These are phyloP conservation scores for Nothobranchius kuhntae DNA, from an alignment of 2,113 vertebrate species.

Conservation along the genomic window DNA sequence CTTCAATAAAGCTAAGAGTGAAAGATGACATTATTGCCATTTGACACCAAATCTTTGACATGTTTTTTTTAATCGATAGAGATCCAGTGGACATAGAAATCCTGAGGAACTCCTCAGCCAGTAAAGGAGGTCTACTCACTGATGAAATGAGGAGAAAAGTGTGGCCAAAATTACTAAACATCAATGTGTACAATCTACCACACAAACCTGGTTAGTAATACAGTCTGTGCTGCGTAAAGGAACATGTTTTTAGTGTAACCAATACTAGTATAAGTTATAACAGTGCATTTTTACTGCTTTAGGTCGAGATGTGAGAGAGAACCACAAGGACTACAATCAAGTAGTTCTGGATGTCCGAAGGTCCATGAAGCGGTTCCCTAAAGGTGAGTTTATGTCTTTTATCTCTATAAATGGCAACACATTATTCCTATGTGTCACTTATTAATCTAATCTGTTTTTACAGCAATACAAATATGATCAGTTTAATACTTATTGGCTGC, in stretches of 20 bases:
- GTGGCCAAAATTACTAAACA: slow-evolving; percentile 79
- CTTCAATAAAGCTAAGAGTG: no score
- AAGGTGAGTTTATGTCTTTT: slow-evolving; percentile 63
- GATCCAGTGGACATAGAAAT: slow-evolving; percentile 84
- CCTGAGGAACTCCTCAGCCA: slow-evolving; percentile 74
- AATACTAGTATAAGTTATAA: not conserved
- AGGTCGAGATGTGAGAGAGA: slow-evolving; percentile 76
- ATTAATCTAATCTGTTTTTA: slow-evolving; percentile 10
- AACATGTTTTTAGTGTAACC: not conserved
- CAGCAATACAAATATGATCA: slow-evolving; percentile 8
- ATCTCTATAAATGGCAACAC: slow-evolving; percentile 8
- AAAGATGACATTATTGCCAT: no score
- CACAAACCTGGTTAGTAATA: slow-evolving; percentile 66
- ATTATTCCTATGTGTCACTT: not conserved
- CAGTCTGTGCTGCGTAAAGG: not conserved
- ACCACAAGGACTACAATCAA: slow-evolving; percentile 84
- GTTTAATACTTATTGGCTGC: slow-evolving; percentile 25
- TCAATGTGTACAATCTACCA: slow-evolving; percentile 81
- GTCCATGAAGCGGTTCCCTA: slow-evolving; percentile 83
- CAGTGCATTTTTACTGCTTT: slow-evolving; percentile 1
- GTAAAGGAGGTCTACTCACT: slow-evolving; percentile 82
- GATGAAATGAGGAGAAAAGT: slow-evolving; percentile 78
- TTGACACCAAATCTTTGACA: no score
- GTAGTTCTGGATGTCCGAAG: slow-evolving; percentile 84
- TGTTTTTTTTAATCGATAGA: slow-evolving; percentile 46